These are phyloP conservation scores for Meandrusa payeni DNA, from an alignment of 2,888 invertebrate species.

Conservation along the genomic window DNA sequence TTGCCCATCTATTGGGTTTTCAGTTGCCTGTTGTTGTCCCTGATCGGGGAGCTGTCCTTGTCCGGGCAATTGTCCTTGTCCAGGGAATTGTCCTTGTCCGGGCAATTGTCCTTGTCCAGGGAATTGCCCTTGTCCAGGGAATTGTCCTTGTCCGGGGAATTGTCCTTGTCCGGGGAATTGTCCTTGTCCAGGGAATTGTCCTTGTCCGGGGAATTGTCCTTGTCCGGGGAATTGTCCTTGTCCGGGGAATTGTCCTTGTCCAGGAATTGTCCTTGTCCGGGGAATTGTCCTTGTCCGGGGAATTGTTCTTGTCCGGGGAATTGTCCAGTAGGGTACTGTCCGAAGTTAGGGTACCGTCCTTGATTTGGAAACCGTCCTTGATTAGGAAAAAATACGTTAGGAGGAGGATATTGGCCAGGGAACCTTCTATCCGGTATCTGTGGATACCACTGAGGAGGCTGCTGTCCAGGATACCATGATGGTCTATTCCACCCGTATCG, in stretches of 20 bases:
- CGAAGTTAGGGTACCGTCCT: constrained; percentile 22
- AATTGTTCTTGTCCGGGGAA: neutral
- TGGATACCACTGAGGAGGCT: constrained; percentile 6
- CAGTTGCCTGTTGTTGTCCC: constrained; percentile 17
- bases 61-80: constrained; percentile 31
- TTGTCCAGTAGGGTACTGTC: constrained; percentile 15
- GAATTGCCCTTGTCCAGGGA: constrained; percentile 41
- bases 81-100: constrained; percentile 36
- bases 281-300: constrained; percentile 25
- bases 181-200: constrained; percentile 3
- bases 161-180: constrained; percentile 16
- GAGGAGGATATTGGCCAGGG: constrained; percentile 17
- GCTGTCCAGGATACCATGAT: constrained; percentile 2
- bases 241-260: neutral
- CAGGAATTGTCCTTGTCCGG: constrained; percentile 26
- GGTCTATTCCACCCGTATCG: constrained; percentile 46
- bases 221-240: neutral
- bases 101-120: constrained; percentile 32
- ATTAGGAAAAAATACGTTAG: constrained; percentile 18
- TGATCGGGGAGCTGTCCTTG: constrained; percentile 41
- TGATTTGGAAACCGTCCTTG: constrained; percentile 27
- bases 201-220: neutral
- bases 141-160: constrained; percentile 33
- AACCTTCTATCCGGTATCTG: constrained; percentile 13
- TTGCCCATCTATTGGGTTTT: constrained; percentile 17